A percentile compares a stretch with the other conserved stretches of the same genome.
Conservation (phyloP, 92 coral and sea anemone genomes). For the Heteractis magnifica region DNA sequence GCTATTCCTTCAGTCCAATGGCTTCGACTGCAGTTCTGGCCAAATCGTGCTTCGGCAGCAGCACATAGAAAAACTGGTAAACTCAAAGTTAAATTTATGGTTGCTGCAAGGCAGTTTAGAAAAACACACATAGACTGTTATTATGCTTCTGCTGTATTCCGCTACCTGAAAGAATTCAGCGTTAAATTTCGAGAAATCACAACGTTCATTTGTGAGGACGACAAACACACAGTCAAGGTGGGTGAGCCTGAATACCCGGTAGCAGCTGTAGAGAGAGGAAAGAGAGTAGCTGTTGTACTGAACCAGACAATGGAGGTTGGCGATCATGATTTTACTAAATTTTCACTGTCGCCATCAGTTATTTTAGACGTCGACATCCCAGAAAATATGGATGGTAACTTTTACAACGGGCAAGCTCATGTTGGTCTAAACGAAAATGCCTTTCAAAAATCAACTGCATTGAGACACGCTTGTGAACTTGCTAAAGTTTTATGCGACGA, state of each 20-base stretch:
- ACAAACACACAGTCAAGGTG: constrained; percentile 62
- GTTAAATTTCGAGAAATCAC: constrained; percentile 41
- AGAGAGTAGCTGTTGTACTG: constrained; percentile 55
- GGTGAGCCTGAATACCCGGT: constrained; percentile 66
- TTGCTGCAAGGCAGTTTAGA: constrained; percentile 55
- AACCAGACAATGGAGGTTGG: constrained; percentile 56
- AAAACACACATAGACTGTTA: constrained; percentile 49
- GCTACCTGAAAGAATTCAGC: constrained; percentile 53
- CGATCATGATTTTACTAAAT: constrained; percentile 65
- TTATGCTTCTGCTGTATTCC: constrained; percentile 53
- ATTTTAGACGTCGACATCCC: constrained; percentile 47
- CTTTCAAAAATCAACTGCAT: constrained; percentile 42
- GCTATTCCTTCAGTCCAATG: constrained; percentile 54
- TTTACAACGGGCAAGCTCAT: constrained; percentile 51
- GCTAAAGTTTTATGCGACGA: background rate
- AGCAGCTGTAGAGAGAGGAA: constrained; percentile 63
- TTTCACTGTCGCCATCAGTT: constrained; percentile 56
- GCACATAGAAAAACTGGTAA: constrained; percentile 51
- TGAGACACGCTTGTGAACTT: constrained; percentile 52
- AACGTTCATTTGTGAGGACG: constrained; percentile 63
- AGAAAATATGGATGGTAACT: constrained; percentile 43
- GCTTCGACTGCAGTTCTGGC: constrained; percentile 63
- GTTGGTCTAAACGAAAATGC: constrained; percentile 52
- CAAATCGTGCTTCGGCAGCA: constrained; percentile 54
- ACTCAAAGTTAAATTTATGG: constrained; percentile 57